Base-by-base conservation (phyloP, 2,797 vertebrate genomes). In the Pipistrellus pygmaeus region DNA sequence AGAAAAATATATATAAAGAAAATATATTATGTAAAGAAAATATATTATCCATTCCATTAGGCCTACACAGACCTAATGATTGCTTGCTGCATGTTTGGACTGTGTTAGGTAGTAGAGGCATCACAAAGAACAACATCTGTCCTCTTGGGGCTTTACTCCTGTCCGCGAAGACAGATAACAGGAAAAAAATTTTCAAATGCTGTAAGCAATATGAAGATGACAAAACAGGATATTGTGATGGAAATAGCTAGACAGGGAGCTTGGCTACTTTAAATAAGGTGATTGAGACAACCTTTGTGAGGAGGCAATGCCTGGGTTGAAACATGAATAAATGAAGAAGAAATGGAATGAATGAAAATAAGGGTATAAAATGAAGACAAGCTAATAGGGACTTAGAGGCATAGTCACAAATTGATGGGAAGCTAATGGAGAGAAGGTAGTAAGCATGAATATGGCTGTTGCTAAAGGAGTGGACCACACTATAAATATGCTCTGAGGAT, bases 151-250 rank as follows among this genome's bases (percentile, higher is more conserved):
- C 41, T 90, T 68, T 51, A 44, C 4, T 68, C 69, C 23, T 72
- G 84, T 25, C 57, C 86, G 51, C 10, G 12, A 73, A 78, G 27
- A 86, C 8, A 83, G 51, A 77, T 21, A 77, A 64, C n/a, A 55
- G 32, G 27, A 93, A n/a, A 75, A n/a, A 78, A n/a, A 64, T 88
- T 83, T 97, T 83, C 55, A 83, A 55, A 51, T 64, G 8, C 25
- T 48, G 0, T 57, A 69, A 82, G 35, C n/a, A 60, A 76, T 87
- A 44, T 18, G 5, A 83, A 82, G 69, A 60, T n/a, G 64, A 68
- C 21, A 85, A 46, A 85, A 53, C 23, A 71, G 41, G 82, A 73
- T 44, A 51, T 13, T 68, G 15, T 41, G 55, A 53, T 11, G 53
- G 30, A 75, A 64, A 84, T 21, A 35, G 15, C 35, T 68, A 10